Evolutionary conservation across 2,113 vertebrate species (phyloP), one percentile per base, ranked within the genome.

Genomic region (Rhagologus leucostigma): DNA sequence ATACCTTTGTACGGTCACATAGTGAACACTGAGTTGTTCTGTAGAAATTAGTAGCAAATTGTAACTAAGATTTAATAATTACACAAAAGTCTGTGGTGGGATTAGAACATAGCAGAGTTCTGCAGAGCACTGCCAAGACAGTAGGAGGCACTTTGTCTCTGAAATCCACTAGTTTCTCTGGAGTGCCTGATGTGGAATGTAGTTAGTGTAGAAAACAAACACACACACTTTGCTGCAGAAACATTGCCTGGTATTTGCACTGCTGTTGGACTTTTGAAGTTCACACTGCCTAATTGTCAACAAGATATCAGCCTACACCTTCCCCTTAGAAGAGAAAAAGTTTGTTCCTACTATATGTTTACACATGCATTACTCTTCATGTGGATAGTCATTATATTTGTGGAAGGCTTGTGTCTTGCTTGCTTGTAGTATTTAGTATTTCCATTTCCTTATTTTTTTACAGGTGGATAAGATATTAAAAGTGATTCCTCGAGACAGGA

Each of bases 401-500:
- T 44, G 30, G 24, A 27, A 74, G 4, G 33, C n/a, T 70, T 80
- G 7, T 53, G 23, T 64, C 32, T 78, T 71, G 23, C 41, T 73
- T 83, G 44, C 17, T 49, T 67, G 10, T 69, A 69, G 16, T 75
- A 29, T 63, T 70, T 52, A 75, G 30, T 10, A 20, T 88, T 95
- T 84, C 11, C 4, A 5, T 82, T 90, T 79, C 63, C 82, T 77
- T 83, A 15, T 41, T 71, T 82, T 96, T 52, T 77, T 69, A 26
- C 96, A 99, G 99, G 99, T 99, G 89, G 99, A 99, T 96, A 99
- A 99, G 96, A 99, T 99, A 90, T 69, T 99, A 73, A 99, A 99
- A 97, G 99, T 99, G 95, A 99, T 99, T 97, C 99, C 99, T 52
- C 98, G 99, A 97, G 99, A 99, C 30, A 98, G 99, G 87, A 99